Evolutionary conservation across 2,113 vertebrate genomes (phyloP).

Genomic region (Himantopus leucocephalus): DNA sequence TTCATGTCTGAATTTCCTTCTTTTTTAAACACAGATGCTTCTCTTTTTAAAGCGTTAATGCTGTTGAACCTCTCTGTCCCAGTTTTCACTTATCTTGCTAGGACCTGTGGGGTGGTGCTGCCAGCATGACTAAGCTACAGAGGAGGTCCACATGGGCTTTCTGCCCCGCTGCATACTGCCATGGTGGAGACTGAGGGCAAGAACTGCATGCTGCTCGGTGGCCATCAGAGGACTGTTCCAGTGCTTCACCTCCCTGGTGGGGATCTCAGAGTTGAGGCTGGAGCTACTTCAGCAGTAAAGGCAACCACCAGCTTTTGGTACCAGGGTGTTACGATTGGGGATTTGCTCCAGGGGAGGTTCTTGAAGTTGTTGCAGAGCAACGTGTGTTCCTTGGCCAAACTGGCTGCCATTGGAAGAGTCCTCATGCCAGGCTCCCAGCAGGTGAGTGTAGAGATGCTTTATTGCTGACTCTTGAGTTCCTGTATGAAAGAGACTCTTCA

Average conservation of each 20-base stretch:
- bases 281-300: background rate
- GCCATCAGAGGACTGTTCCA: background rate
- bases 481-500: background rate
- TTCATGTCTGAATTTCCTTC: background rate
- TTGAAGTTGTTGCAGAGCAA: background rate
- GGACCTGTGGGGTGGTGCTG: slow-evolving; percentile 24
- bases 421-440: background rate
- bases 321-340: rapidly evolving
- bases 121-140: background rate
- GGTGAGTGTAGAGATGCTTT: background rate
- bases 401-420: background rate
- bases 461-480: background rate
- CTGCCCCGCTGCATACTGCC: background rate
- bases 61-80: background rate
- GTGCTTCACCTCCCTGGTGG: background rate
- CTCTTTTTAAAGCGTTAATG: background rate
- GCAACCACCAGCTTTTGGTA: background rate
- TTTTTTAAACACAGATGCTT: background rate
- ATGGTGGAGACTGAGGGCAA: background rate
- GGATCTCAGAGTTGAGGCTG: background rate
- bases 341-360: background rate
- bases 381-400: background rate
- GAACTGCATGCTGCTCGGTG: background rate
- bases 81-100: background rate
- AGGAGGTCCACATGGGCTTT: slow-evolving; percentile 21